Conservation (phyloP, 2,113 vertebrate species). For the Ochotona curzoniae region DNA sequence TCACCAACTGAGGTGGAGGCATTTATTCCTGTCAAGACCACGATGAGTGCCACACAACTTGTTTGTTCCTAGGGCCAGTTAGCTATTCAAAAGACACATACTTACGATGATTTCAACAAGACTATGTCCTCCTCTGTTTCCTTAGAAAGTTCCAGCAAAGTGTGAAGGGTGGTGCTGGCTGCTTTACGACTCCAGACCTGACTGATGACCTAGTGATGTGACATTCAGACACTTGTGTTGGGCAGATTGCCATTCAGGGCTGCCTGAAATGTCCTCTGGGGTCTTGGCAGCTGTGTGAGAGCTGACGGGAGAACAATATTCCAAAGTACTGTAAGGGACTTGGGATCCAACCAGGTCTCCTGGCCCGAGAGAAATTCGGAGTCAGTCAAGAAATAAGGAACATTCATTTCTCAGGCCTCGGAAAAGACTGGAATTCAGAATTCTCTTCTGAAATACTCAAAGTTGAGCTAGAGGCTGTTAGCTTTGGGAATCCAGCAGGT, state of each 20-base stretch:
- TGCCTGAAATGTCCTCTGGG: neutral
- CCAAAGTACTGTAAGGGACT: neutral
- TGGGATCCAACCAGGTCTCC: neutral
- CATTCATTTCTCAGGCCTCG: neutral
- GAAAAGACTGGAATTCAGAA: neutral
- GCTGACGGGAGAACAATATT: no score
- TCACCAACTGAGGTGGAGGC: no score
- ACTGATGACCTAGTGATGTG: neutral
- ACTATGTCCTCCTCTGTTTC: neutral
- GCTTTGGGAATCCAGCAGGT: neutral
- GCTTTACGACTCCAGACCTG: neutral
- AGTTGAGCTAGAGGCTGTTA: neutral
- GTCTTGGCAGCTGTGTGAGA: no score
- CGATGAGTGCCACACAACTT: neutral
- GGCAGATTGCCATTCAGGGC: neutral
- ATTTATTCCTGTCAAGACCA: neutral
- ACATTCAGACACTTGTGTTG: neutral
- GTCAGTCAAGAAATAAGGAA: neutral
- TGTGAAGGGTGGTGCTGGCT: neutral
- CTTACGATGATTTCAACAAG: neutral
- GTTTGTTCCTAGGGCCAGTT: neutral
- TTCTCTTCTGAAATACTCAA: neutral
- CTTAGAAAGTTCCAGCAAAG: neutral
- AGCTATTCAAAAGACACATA: neutral
- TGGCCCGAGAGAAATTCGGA: neutral